Base-by-base conservation (phyloP, 1,140 invertebrate genomes). In the Aphaenogaster rudis region DNA sequence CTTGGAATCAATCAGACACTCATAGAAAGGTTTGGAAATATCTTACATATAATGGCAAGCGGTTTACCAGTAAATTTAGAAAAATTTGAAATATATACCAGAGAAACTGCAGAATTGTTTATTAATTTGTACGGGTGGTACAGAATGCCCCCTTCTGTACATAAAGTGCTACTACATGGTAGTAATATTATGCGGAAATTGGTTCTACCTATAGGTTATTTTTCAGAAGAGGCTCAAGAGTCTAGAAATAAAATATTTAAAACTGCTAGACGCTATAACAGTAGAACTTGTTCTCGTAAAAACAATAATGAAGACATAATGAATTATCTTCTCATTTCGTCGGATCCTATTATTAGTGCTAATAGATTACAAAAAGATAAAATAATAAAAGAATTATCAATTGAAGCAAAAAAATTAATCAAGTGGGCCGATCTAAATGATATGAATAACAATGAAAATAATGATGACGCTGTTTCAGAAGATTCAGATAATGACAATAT, bases 191-290 rank as follows among this genome's bases (percentile, higher is more conserved):
- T 80, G 64, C 50, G 52, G 21, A 42, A 52, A 15, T 52, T 79
- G 5, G 5, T 54, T n/a, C 7, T 80, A 54, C 63, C 78, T 39
- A 57, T 69, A 28, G 64, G 64, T 1, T 67, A 54, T n/a, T 54
- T 80, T 66, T 67, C 63, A 36, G 77, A 67, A 52, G 48, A 80
- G 48, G 77, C 63, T 54, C 77, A 67, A 54, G 77, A 80, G 17
- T 45, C 76, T 50, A 21, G 45, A 50, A 64, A 80, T 67, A 80
- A 80, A 80, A 69, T 57, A 52, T 67, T 69, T 54, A 80, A 80
- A 66, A 28, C 61, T 39, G 59, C 28, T 21, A 57, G 77, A 66
- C 45, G 21, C 15, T 66, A 79, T 66, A 39, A 66, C 15, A 79
- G 61, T 66, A 64, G 77, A 79, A 66, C 61, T 66, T 77, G 9